Percentiles rank a stretch among this genome's conserved stretches.
These are phyloP conservation scores for Neuroscelio doddi DNA, from an alignment of 2,888 invertebrate species.

Conservation along the genomic window DNA sequence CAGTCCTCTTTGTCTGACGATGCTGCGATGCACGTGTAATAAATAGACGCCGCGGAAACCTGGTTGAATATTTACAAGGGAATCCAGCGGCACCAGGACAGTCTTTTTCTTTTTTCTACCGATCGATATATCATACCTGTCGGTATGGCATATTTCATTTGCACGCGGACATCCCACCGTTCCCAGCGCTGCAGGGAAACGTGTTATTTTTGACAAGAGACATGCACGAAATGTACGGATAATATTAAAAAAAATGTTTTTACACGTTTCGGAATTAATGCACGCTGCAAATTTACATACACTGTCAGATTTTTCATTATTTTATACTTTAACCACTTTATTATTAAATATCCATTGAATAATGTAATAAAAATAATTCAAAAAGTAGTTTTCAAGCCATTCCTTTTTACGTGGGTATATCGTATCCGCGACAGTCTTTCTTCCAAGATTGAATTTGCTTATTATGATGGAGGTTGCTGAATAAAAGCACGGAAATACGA, in stretches of 20 bases:
- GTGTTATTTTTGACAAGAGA: not conserved
- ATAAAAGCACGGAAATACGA: not conserved
- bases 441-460: too few relatives aligned
- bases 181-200: too few relatives aligned
- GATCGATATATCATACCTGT: slow-evolving; percentile 27
- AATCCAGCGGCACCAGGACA: slow-evolving; percentile 1
- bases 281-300: not conserved
- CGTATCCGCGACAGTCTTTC: too few relatives aligned
- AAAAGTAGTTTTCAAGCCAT: too few relatives aligned
- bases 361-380: too few relatives aligned
- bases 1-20: slow-evolving; percentile 37
- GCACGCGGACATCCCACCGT: slow-evolving; percentile 10
- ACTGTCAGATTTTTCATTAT: too few relatives aligned
- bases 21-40: slow-evolving; percentile 21
- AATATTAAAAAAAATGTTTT: not conserved
- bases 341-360: too few relatives aligned
- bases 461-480: not conserved
- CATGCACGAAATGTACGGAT: not conserved
- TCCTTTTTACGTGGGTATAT: too few relatives aligned
- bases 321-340: too few relatives aligned
- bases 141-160: slow-evolving; percentile 3
- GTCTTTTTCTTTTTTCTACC: not conserved
- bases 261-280: not conserved
- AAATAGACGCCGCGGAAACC: slow-evolving; percentile 29
- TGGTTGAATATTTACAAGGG: slow-evolving; percentile 29